Evolutionary conservation across 2,113 vertebrate genomes (phyloP).

Genomic region (Calidris pygmaea): DNA sequence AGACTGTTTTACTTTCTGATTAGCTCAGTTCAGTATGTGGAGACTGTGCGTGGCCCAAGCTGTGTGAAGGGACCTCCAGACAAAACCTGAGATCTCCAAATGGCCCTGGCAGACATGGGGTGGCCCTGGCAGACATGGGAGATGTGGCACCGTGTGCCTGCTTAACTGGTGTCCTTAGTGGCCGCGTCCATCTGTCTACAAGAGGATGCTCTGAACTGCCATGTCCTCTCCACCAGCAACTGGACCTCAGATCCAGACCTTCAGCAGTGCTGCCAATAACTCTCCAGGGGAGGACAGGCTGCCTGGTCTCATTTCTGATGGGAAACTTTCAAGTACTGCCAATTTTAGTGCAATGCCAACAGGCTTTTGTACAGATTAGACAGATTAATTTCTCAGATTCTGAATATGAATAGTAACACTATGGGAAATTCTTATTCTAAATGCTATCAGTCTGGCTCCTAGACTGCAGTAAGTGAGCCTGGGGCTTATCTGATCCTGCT

Average conservation of each 20-base stretch:
- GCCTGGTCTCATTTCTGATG: not conserved
- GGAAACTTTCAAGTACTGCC: not conserved
- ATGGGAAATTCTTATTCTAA: not conserved
- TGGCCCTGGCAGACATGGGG: not conserved
- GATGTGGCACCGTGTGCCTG: rapidly evolving
- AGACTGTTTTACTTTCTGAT: rapidly evolving
- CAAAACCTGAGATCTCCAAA: not conserved
- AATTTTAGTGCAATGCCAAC: not conserved
- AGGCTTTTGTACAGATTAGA: not conserved
- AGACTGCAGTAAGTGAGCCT: not conserved
- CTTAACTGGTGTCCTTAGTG: not conserved
- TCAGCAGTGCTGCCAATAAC: not conserved
- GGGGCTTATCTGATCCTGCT: not conserved
- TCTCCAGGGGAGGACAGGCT: not conserved
- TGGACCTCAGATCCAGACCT: not conserved
- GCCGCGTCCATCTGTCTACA: rapidly evolving
- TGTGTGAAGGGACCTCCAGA: not conserved
- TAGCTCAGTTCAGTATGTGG: not conserved
- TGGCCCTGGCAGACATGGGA: not conserved
- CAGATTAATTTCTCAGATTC: not conserved
- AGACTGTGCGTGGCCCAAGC: not conserved
- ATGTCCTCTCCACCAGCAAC: not conserved
- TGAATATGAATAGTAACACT: not conserved
- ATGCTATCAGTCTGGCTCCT: not conserved
- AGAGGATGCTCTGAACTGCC: not conserved